A percentile compares a stretch with the other conserved stretches of the same genome.
phyloP scores from a whole-genome alignment of 2,113 vertebrate species.

The Mormoops blainvillei region DNA sequence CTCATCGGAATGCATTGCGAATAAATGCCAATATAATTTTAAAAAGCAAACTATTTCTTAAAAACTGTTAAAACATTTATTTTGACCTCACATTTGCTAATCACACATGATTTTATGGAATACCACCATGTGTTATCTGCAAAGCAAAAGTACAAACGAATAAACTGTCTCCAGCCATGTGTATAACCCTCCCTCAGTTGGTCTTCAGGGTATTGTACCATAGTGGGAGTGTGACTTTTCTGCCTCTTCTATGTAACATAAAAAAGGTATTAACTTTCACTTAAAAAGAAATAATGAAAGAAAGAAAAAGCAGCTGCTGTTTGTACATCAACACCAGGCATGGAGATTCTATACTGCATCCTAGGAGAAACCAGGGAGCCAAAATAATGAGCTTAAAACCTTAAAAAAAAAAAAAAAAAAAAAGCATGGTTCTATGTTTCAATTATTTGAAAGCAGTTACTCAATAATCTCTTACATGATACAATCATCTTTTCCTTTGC shows the following conservation, averaged over 20 bases:
- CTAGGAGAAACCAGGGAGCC: conserved; percentile 69
- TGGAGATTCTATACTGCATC: conserved; percentile 26
- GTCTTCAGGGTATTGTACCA: background rate
- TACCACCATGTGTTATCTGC: background rate
- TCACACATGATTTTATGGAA: conserved; percentile 8
- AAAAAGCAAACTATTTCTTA: conserved; percentile 36
- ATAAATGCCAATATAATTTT: conserved; percentile 8
- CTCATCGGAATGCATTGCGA: background rate
- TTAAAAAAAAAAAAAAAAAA: conserved; percentile 59
- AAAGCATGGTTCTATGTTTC: background rate
- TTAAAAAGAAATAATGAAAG: conserved; percentile 49
- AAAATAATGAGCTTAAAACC: conserved; percentile 62
- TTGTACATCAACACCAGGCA: conserved; percentile 68
- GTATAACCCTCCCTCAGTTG: background rate
- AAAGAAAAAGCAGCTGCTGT: conserved; percentile 61
- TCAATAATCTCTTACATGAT: conserved; percentile 20
- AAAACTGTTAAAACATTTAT: conserved; percentile 11
- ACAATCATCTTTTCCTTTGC: background rate
- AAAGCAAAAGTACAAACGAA: conserved; percentile 31
- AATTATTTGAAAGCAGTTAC: conserved; percentile 49
- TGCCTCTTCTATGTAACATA: conserved; percentile 45
- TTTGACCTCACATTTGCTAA: conserved; percentile 35
- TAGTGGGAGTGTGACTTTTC: conserved; percentile 29
- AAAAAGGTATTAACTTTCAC: conserved; percentile 63
- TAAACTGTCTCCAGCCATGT: conserved; percentile 22